Conservation (phyloP, 1,140 invertebrate species). For the Doryteuthis pealeii region DNA sequence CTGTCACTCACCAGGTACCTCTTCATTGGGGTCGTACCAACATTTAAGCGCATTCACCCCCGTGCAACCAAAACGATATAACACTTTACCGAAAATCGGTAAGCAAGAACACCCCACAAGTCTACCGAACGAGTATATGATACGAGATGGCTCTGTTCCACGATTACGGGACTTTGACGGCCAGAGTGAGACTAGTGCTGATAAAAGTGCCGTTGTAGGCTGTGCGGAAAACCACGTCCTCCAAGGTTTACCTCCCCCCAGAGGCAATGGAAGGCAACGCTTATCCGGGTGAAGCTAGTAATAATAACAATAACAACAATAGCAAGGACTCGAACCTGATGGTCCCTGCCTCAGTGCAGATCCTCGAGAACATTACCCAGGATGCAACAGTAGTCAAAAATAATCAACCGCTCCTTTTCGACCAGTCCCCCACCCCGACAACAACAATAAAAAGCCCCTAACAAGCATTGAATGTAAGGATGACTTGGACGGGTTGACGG, state of each 20-base stretch:
- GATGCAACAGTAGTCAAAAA: too few species aligned
- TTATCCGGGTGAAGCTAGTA: neutral
- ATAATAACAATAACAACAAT: neutral
- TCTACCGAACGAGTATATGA: conserved; percentile 11
- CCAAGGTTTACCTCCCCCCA: conserved; percentile 4
- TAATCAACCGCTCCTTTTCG: neutral
- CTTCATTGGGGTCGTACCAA: conserved; percentile 36
- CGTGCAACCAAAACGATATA: conserved; percentile 42
- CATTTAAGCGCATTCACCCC: conserved; percentile 51
- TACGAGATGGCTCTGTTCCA: conserved; percentile 35
- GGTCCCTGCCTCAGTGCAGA: too few species aligned
- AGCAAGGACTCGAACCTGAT: neutral
- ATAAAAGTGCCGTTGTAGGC: conserved; percentile 12
- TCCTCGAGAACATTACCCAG: too few species aligned
- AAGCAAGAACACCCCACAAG: conserved; percentile 13
- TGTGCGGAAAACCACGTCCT: conserved; percentile 16
- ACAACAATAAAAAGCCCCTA: neutral
- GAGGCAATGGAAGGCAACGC: neutral
- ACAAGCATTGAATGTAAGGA: neutral
- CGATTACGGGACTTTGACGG: conserved; percentile 47
- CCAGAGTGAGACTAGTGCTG: conserved; percentile 41
- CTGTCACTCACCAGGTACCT: conserved; percentile 42
- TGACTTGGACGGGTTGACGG: neutral
- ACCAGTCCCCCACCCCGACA: neutral
- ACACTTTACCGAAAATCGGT: conserved; percentile 40